Evolutionary conservation across 35 echinoderm and acorn worm genomes (phyloP).

Genomic region (Strongylocentrotus purpuratus): DNA sequence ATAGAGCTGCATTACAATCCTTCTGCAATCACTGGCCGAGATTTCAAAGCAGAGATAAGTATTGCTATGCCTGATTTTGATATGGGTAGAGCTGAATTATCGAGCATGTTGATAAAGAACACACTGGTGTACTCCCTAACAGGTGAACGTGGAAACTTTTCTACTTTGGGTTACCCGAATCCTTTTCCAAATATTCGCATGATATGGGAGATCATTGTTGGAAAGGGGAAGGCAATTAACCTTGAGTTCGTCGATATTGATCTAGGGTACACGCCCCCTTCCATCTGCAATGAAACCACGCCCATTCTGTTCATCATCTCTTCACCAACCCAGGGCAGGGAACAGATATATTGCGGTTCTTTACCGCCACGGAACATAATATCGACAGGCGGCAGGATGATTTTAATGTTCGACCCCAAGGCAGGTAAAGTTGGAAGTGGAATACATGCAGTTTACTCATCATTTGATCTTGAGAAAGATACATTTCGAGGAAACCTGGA

Average conservation of each 20-base stretch:
- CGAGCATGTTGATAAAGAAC: not conserved
- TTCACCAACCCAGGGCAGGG: not conserved
- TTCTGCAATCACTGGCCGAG: not conserved
- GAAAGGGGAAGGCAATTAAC: conserved; percentile 7
- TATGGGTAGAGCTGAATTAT: not conserved
- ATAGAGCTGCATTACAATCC: not conserved
- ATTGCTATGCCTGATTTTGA: not conserved
- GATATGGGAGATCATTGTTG: conserved; percentile 27
- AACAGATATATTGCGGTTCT: conserved; percentile 13
- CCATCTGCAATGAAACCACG: not conserved
- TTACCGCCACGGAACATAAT: conserved; percentile 4
- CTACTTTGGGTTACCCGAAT: conserved; percentile 23
- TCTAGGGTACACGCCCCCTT: not conserved
- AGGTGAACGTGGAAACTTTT: not conserved
- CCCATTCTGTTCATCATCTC: not conserved
- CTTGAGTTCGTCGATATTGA: conserved; percentile 55
- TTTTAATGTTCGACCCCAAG: conserved; percentile 6
- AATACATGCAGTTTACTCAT: conserved; percentile 4
- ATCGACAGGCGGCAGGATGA: conserved; percentile 18
- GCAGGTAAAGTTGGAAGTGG: conserved; percentile 31
- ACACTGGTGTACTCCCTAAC: not conserved
- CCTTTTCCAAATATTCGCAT: not conserved
- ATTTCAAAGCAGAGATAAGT: not conserved
- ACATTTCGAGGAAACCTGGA: not conserved
- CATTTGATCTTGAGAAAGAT: not conserved